Percentiles rank a stretch among this genome's conserved stretches.
These are phyloP conservation scores for Knipowitschia caucasica DNA, from an alignment of 2,797 vertebrate species.

Conservation along the genomic window DNA sequence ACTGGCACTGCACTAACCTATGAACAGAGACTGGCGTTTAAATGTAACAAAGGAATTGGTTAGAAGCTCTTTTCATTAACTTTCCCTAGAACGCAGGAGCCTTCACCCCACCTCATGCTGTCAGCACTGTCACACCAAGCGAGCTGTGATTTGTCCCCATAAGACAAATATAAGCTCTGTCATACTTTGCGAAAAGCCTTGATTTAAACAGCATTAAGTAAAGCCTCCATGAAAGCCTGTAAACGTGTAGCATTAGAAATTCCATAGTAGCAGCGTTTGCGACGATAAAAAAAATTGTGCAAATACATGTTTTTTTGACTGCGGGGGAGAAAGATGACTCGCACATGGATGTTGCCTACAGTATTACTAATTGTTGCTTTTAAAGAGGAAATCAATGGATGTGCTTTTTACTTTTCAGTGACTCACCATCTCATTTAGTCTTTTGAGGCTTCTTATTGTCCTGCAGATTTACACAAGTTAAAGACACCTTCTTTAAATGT, in stretches of 20 bases:
- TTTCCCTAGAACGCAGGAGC: background rate
- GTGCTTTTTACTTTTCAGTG: conserved; percentile 36
- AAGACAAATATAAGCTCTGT: background rate
- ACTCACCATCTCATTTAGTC: conserved; percentile 40
- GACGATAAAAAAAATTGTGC: conserved; percentile 37
- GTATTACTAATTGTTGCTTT: conserved; percentile 13
- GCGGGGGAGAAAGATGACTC: conserved; percentile 35
- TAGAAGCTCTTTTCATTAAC: background rate
- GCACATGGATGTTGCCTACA: background rate
- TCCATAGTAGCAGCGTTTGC: conserved; percentile 14
- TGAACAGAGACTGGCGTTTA: background rate
- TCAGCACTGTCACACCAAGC: background rate
- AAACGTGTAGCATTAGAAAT: conserved; percentile 44
- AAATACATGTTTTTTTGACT: conserved; percentile 46
- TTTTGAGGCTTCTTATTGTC: conserved; percentile 25
- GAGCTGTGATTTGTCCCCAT: background rate
- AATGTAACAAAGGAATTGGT: background rate
- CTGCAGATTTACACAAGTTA: too few species aligned
- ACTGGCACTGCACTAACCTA: background rate
- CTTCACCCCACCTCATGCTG: background rate
- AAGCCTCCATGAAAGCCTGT: conserved; percentile 34
- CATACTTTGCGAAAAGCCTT: background rate
- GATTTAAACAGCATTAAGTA: conserved; percentile 33
- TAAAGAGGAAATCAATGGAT: conserved; percentile 34
- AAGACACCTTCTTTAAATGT: too few species aligned